Percentiles rank a stretch among this genome's conserved stretches.
Evolutionary conservation across 2,113 vertebrate species (phyloP).

Genomic region (Typhlomys cinereus): DNA sequence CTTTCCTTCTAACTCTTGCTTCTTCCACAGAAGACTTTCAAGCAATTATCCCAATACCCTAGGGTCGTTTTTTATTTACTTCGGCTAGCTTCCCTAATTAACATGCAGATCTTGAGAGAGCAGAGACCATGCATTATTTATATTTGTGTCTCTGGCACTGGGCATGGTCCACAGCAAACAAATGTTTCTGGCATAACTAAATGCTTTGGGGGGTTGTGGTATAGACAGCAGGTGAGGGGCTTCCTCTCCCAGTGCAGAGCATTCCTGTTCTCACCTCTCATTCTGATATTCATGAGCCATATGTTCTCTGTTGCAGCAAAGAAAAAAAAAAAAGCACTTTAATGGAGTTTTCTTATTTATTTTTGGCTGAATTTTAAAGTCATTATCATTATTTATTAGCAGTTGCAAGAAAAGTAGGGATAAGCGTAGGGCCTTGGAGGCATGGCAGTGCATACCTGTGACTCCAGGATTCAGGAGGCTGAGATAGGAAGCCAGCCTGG

Average conservation of each 20-base stretch:
- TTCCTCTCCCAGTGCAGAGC: neutral
- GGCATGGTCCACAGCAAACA: neutral
- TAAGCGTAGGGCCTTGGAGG: neutral
- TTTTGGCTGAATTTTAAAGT: neutral
- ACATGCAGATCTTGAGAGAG: neutral
- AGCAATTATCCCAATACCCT: neutral
- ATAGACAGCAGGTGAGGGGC: neutral
- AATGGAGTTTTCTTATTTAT: neutral
- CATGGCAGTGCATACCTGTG: neutral
- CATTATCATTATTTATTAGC: neutral
- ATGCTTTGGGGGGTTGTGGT: neutral
- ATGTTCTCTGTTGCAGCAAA: neutral
- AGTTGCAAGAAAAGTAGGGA: neutral
- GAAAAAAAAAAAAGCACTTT: neutral
- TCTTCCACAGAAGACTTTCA: neutral
- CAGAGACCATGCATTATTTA: neutral
- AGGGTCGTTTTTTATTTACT: neutral
- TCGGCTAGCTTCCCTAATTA: slow-evolving; percentile 12
- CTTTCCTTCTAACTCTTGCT: neutral
- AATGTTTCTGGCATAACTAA: neutral
- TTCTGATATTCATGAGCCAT: neutral
- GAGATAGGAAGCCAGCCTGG: neutral
- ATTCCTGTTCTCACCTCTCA: neutral
- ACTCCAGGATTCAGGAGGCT: neutral
- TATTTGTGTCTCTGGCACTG: neutral